phyloP scores from a whole-genome alignment of 2,797 vertebrate species.

The Acrocephalus scirpaceus region DNA sequence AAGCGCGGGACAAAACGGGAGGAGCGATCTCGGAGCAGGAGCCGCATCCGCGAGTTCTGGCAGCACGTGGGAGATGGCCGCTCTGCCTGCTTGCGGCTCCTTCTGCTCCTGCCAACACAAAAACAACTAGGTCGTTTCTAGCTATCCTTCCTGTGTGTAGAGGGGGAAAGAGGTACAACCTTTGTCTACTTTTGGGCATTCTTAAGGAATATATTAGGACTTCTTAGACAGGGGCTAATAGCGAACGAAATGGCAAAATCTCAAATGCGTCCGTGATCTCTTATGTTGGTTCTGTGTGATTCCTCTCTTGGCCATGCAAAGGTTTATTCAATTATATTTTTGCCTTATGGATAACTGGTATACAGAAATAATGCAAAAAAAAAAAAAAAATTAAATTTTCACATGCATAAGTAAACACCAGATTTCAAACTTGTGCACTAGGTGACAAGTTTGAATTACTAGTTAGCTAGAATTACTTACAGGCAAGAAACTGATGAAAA shows the following conservation, averaged over 20 bases:
- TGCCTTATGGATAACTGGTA: not conserved
- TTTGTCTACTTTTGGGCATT: not conserved
- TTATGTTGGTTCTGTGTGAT: not conserved
- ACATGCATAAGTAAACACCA: not conserved
- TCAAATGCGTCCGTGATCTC: rapidly evolving
- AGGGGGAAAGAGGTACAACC: not conserved
- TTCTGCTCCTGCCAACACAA: not conserved
- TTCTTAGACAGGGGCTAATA: not conserved
- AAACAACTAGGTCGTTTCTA: rapidly evolving
- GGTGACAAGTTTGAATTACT: too few species aligned
- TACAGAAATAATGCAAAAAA: not conserved
- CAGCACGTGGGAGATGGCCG: not conserved
- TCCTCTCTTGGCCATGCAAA: not conserved
- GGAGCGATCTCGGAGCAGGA: not conserved
- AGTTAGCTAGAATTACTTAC: not conserved
- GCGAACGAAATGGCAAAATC: not conserved
- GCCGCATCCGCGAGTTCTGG: rapidly evolving
- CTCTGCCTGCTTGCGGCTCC: rapidly evolving
- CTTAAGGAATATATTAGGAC: not conserved
- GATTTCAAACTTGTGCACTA: not conserved
- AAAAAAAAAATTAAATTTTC: too few species aligned
- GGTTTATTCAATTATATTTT: not conserved
- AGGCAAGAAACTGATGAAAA: not conserved
- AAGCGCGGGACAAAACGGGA: rapidly evolving
- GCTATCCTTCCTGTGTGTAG: too few species aligned